Base-by-base conservation (phyloP, 2,113 vertebrate species). In the Oncorhynchus gorbuscha region DNA sequence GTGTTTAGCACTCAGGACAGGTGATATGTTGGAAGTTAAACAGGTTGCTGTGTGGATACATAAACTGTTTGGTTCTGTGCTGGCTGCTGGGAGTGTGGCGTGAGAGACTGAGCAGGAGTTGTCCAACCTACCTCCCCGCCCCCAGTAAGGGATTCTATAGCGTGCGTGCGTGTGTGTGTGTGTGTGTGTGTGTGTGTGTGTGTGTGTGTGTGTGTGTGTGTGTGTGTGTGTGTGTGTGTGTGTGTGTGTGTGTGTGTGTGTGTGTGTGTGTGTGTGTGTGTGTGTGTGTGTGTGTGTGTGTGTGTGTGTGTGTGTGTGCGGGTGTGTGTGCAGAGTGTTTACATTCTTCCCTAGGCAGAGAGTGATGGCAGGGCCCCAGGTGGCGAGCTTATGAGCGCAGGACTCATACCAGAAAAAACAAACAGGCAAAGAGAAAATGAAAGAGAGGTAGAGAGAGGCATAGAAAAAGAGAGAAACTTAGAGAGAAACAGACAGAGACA, bases 1-100 rank as follows among this genome's bases (percentile, higher is more conserved):
- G 76, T 93, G 91, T 93, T 94, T 92, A 86, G 87, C 67, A n/a
- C 71, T 82, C 30, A 4, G 68, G 90, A 90, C 85, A 91, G 88
- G 89, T 88, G 87, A 83, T 92, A 86, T 91, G 87, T 74, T 80
- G 81, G 74, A 84, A 84, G 85, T 89, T 87, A 89, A 91, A 87
- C 85, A 85, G 64, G 86, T 84, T 88, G 73, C 71, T 32, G 59
- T 8, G n/a, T 22, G 59, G 59, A 62, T 62, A 62, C n/a, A 9
- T 62, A 62, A 62, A 62, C n/a, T 62, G 59, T 62, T 62, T 62
- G 59, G n/a, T 62, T 62, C 59, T 62, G 6, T 22, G n/a, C 59
- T 62, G n/a, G 13, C 24, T 4, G 26, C 11, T 28, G 65, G 65
- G 65, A 67, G 8, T 24, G 26, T 62, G 59, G 2, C 9, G 59